phyloP scores from a whole-genome alignment of 2,888 invertebrate genomes.

The Cephus pulcher region DNA sequence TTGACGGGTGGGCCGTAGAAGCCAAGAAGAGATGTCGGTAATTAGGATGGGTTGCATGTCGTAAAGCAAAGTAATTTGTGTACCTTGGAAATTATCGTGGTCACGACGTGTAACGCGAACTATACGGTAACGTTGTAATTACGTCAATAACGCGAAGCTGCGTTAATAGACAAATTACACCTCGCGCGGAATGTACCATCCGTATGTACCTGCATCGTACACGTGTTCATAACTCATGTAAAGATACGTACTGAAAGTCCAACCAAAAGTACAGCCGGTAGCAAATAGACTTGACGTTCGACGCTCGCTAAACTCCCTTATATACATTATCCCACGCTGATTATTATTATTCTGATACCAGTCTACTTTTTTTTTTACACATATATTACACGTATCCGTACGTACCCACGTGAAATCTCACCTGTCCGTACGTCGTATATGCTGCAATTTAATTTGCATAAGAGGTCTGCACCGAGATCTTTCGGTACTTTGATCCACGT shows the following conservation, averaged over 20 bases:
- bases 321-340: neutral
- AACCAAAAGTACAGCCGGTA: neutral
- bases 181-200: neutral
- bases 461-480: neutral
- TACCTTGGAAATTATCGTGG: neutral
- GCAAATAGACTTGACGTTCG: neutral
- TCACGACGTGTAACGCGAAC: neutral
- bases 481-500: neutral
- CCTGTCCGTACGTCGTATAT: neutral
- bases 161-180: neutral
- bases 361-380: neutral
- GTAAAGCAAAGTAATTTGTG: neutral
- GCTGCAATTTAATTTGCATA: neutral
- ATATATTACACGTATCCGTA: neutral
- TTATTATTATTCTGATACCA: neutral
- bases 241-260: neutral
- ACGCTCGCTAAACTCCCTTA: neutral
- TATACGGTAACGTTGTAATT: constrained; percentile 14
- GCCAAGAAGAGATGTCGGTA: neutral
- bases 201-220: neutral
- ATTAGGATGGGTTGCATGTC: neutral
- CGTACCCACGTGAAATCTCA: neutral
- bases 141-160: constrained; percentile 12
- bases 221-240: neutral
- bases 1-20: neutral